These are phyloP conservation scores for Scaptodrosophila lebanonensis DNA, from an alignment of 1,140 invertebrate species.

Conservation along the genomic window DNA sequence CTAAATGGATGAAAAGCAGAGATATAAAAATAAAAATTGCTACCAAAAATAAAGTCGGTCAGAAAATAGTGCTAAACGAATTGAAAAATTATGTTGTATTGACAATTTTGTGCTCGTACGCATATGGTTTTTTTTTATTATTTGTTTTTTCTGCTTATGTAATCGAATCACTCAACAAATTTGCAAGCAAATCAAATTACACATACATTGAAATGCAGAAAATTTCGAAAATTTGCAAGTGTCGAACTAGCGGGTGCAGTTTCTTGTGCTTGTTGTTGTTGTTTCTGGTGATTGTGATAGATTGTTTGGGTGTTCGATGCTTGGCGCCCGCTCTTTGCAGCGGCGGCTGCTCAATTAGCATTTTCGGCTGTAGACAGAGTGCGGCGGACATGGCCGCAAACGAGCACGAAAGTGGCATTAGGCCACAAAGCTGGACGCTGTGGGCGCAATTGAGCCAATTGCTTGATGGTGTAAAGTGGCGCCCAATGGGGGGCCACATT, in stretches of 20 bases:
- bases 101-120: too few species aligned
- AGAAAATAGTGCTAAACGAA: too few species aligned
- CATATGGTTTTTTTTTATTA: conserved; percentile 15
- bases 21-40: too few species aligned
- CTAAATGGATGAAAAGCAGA: too few species aligned
- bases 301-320: conserved; percentile 28
- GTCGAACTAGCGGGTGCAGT: background rate
- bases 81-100: too few species aligned
- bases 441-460: too few species aligned
- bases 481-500: conserved; percentile 30
- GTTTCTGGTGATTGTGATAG: conserved; percentile 45
- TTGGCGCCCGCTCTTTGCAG: conserved; percentile 54
- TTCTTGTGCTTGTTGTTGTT: conserved; percentile 5
- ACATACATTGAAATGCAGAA: conserved; percentile 46
- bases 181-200: conserved; percentile 63
- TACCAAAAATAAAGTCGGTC: too few species aligned
- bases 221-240: conserved; percentile 2
- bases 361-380: conserved; percentile 29
- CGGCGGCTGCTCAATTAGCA: conserved; percentile 52
- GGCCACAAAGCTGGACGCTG: too few species aligned
- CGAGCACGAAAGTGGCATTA: conserved; percentile 48
- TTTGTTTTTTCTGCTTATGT: conserved; percentile 35
- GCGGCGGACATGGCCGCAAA: conserved; percentile 36
- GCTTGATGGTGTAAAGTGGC: conserved; percentile 24
- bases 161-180: conserved; percentile 62